Conservation (phyloP, 2,113 vertebrate species). For the Bubo blakistoni region DNA sequence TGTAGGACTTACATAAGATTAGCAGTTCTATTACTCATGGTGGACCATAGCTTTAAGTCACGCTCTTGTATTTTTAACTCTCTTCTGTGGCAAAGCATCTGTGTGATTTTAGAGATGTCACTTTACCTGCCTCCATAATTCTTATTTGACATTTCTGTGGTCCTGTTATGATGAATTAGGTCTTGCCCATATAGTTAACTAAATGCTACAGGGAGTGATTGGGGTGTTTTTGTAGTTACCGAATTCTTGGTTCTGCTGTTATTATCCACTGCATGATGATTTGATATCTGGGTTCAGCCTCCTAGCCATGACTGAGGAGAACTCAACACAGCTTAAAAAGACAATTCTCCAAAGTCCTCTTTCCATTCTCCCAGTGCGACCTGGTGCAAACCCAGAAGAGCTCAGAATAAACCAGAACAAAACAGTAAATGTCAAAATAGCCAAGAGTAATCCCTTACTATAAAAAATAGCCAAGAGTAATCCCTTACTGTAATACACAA, state of each 20-base stretch:
- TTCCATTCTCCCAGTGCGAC: not conserved
- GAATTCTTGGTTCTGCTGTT: not conserved
- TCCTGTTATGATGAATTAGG: not conserved
- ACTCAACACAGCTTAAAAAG: not conserved
- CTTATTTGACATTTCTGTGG: not conserved
- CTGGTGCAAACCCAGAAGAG: not conserved
- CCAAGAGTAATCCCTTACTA: not conserved
- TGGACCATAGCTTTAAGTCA: not conserved
- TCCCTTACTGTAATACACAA: not conserved
- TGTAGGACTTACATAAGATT: not conserved
- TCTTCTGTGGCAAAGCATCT: not conserved
- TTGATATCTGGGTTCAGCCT: not conserved
- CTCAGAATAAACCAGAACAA: not conserved
- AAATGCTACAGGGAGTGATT: not conserved
- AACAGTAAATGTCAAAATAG: not conserved
- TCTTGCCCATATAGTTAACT: not conserved
- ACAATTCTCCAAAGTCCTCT: not conserved
- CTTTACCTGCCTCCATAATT: not conserved
- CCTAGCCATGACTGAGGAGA: not conserved
- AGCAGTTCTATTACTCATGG: not conserved
- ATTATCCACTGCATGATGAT: not conserved
- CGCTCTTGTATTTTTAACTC: not conserved
- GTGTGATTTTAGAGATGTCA: not conserved
- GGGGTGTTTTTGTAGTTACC: not conserved
- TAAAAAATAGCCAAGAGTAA: not conserved